Evolutionary conservation across 2,113 vertebrate genomes (phyloP).

Genomic region (Mugil cephalus): DNA sequence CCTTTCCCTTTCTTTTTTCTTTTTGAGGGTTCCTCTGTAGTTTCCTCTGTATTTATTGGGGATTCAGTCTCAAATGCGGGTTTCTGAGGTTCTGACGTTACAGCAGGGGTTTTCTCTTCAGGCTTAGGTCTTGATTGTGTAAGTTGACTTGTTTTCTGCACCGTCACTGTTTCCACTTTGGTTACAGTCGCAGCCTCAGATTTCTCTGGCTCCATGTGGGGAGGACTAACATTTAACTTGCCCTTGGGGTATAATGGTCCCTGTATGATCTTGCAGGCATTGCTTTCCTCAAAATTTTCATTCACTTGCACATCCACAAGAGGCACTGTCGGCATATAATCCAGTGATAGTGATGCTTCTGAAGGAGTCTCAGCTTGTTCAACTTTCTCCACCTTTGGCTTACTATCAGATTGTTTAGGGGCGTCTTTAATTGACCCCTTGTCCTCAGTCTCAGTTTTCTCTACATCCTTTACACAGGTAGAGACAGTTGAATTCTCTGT

Average conservation of each 20-base stretch:
- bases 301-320: slow-evolving; percentile 46
- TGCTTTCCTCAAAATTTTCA: slow-evolving; percentile 25
- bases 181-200: slow-evolving; percentile 35
- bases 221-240: neutral
- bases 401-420: slow-evolving; percentile 9
- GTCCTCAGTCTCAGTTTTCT: slow-evolving; percentile 21
- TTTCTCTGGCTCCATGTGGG: slow-evolving; percentile 34
- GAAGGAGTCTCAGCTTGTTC: slow-evolving; percentile 17
- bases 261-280: slow-evolving; percentile 25
- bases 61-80: slow-evolving; percentile 47
- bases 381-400: neutral
- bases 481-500: slow-evolving; percentile 9
- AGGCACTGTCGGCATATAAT: slow-evolving; percentile 21
- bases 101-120: slow-evolving; percentile 28
- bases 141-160: slow-evolving; percentile 48
- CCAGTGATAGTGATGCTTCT: neutral
- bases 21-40: slow-evolving; percentile 64
- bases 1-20: slow-evolving; percentile 73
- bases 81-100: slow-evolving; percentile 35
- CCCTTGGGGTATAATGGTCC: slow-evolving; percentile 28
- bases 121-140: slow-evolving; percentile 18
- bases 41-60: slow-evolving; percentile 22
- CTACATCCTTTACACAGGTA: slow-evolving; percentile 11
- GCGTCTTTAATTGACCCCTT: slow-evolving; percentile 26
- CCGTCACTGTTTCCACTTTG: slow-evolving; percentile 60